Evolutionary conservation across 1,140 invertebrate species (phyloP).

Genomic region (Panagrolaimus sp.): DNA sequence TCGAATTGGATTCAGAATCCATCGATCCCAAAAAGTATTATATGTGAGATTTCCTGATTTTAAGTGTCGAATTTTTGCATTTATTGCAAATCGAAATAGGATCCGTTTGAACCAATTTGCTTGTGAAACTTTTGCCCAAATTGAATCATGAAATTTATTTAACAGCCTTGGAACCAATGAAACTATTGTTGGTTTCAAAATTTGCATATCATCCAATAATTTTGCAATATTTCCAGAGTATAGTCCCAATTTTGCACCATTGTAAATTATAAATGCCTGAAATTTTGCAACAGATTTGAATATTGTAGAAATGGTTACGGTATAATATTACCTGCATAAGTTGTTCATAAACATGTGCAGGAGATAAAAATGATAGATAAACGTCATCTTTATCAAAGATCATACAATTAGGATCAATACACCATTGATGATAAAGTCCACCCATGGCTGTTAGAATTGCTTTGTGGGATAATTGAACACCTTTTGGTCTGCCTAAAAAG

Average conservation of each 20-base stretch:
- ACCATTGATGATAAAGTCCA: slow-evolving; percentile 61
- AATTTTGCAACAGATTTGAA: not conserved
- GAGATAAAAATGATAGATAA: slow-evolving; percentile 49
- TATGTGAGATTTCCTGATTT: slow-evolving; percentile 29
- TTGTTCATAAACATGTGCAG: slow-evolving; percentile 51
- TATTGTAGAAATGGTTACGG: no score
- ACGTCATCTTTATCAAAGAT: slow-evolving; percentile 32
- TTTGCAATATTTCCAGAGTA: slow-evolving; percentile 61
- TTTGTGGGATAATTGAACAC: slow-evolving; percentile 88
- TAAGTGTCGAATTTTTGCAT: slow-evolving; percentile 31
- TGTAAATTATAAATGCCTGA: slow-evolving; percentile 30
- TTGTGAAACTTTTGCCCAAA: slow-evolving; percentile 32
- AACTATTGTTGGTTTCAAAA: slow-evolving; percentile 61
- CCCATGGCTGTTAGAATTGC: slow-evolving; percentile 80
- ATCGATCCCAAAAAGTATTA: slow-evolving; percentile 49
- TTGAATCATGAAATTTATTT: slow-evolving; percentile 61
- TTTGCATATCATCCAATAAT: slow-evolving; percentile 60
- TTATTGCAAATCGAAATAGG: slow-evolving; percentile 31
- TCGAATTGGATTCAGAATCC: slow-evolving; percentile 47
- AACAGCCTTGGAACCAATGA: slow-evolving; percentile 62
- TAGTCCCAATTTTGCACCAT: slow-evolving; percentile 60
- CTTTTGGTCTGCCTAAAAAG: slow-evolving; percentile 72
- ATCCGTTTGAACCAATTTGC: slow-evolving; percentile 27
- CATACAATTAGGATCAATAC: slow-evolving; percentile 24
- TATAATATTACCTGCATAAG: slow-evolving; percentile 36